Conservation (phyloP, 37 sponge, comb jelly and placozoan genomes). For the Bolinopsis microptera region DNA sequence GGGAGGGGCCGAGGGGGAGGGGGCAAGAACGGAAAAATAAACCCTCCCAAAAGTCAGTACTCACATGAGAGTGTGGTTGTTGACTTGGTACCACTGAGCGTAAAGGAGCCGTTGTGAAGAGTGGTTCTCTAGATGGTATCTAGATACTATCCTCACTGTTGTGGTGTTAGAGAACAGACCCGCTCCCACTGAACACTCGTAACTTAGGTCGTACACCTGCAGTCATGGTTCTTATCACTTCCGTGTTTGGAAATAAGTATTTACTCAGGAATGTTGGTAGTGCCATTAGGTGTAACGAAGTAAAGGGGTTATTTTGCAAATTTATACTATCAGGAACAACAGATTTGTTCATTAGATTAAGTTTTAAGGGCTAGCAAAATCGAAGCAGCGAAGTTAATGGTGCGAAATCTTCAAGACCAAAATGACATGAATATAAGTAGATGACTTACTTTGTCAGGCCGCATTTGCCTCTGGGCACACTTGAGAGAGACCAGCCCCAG, state of each 20-base stretch:
- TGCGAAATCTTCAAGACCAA: background rate
- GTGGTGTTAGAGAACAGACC: background rate
- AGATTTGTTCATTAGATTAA: background rate
- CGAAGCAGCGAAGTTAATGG: background rate
- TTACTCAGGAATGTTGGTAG: too few species aligned
- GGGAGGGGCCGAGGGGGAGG: too few species aligned
- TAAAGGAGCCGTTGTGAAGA: background rate
- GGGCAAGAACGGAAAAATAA: too few species aligned
- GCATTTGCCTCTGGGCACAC: background rate
- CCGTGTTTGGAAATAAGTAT: background rate
- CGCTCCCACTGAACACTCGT: constrained; percentile 1
- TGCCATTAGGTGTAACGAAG: too few species aligned
- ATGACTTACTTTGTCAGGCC: background rate
- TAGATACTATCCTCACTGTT: background rate
- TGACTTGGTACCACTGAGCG: constrained; percentile 41
- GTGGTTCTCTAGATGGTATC: constrained; percentile 6
- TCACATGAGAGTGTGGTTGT: constrained; percentile 16
- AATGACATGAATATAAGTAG: background rate
- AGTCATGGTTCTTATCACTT: too few species aligned
- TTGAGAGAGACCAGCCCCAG: background rate
- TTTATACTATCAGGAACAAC: background rate
- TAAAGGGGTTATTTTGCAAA: too few species aligned
- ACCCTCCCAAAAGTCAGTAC: background rate
- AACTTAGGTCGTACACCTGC: constrained; percentile 52
- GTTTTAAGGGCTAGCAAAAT: too few species aligned